Conservation (phyloP, 2,888 invertebrate genomes). For the Pterobdella sp. region DNA sequence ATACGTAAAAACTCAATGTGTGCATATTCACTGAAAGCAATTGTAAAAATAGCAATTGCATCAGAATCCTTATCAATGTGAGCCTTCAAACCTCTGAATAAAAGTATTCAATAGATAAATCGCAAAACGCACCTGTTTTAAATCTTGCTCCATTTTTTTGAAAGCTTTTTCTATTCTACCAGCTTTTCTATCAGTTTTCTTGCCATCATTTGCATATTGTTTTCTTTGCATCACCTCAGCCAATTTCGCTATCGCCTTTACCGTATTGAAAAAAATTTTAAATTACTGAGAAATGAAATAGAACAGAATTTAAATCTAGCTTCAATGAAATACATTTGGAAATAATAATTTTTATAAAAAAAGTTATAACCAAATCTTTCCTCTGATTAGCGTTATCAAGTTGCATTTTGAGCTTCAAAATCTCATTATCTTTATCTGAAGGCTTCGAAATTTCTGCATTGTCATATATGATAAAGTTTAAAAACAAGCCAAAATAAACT, state of each 20-base stretch:
- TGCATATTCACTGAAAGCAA: no score
- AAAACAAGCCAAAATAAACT: no score
- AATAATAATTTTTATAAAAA: background rate
- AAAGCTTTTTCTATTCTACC: slow-evolving; percentile 63
- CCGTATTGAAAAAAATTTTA: no score
- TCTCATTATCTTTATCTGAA: slow-evolving; percentile 24
- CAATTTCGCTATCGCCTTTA: slow-evolving; percentile 90
- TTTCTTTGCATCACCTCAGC: slow-evolving; percentile 94
- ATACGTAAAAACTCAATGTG: no score
- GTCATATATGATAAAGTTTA: background rate
- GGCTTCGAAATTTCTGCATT: background rate
- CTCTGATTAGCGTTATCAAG: slow-evolving; percentile 47
- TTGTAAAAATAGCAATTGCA: no score
- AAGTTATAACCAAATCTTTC: slow-evolving; percentile 44
- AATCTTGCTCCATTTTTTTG: slow-evolving; percentile 38
- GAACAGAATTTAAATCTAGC: background rate
- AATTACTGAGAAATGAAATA: no score
- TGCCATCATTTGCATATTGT: slow-evolving; percentile 55
- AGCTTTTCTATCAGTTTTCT: slow-evolving; percentile 58
- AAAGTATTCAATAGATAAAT: no score
- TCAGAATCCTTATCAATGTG: no score
- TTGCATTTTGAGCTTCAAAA: slow-evolving; percentile 43
- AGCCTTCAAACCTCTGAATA: no score
- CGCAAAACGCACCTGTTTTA: slow-evolving; percentile 32
- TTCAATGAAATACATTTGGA: background rate